phyloP scores from a whole-genome alignment of 2,113 vertebrate species.

The Ovis aries region ARS-UI_Ramb_v3.0 NC_056069.1:12769501-12770000 shows the following conservation, averaged over 20 bases:
- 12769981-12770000: slow-evolving; percentile 76
- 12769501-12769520: slow-evolving; percentile 72
- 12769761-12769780: slow-evolving; percentile 75
- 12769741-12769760: slow-evolving; percentile 75
- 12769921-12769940: slow-evolving; percentile 81
- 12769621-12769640: slow-evolving; percentile 68
- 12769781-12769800: slow-evolving; percentile 80
- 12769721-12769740: slow-evolving; percentile 78
- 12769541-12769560: slow-evolving; percentile 68
- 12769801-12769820: slow-evolving; percentile 76
- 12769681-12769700: slow-evolving; percentile 79
- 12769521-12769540: slow-evolving; percentile 78
- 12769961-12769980: slow-evolving; percentile 82
- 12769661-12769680: slow-evolving; percentile 66
- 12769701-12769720: slow-evolving; percentile 80
- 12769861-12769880: slow-evolving; percentile 65
- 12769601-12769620: slow-evolving; percentile 65
- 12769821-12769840: slow-evolving; percentile 74
- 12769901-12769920: slow-evolving; percentile 69
- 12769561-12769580: slow-evolving; percentile 72
- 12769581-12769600: slow-evolving; percentile 77
- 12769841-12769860: slow-evolving; percentile 78
- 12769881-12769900: slow-evolving; percentile 76
- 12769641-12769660: slow-evolving; percentile 64
- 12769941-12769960: slow-evolving; percentile 81